Evolutionary conservation across 2,888 invertebrate genomes (phyloP), one percentile per base, ranked within the genome.

Genomic region (Drosophila leonis): DNA sequence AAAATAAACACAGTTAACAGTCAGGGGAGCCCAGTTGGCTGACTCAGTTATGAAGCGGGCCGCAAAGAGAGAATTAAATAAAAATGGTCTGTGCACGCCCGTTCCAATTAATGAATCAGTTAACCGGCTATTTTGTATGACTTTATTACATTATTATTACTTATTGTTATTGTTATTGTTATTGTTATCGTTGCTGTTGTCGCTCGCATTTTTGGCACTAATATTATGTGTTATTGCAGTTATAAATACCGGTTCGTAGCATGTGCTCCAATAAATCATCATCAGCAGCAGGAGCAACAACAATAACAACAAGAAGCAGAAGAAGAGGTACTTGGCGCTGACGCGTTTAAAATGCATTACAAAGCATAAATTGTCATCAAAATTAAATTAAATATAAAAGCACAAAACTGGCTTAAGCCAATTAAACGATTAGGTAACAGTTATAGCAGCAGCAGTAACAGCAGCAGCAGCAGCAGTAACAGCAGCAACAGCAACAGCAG

Each of bases 371-470:
- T 80, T 89, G 90, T 82, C 88, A 90, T 89, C 75, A 89, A 81
- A 89, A 79, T 83, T 75, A 79, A 88, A 80, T 77, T 83, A 86
- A 80, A 84, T 75, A 84, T 74, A 79, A 72, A 75, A 72, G 71
- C 71, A 57, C 69, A 60, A 69, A 81, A 78, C 72, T 65, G 76
- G 73, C 85, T 87, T 88, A 88, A 89, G 85, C 90, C 90, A 90
- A 89, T 90, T 90, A 90, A 90, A 90, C 80, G 89, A 89, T 89
- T 90, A 89, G 87, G 91, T 90, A 89, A 89, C 90, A 89, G 82
- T 82, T 84, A 88, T 72, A 82, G 68, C 76, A 76, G 65, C 63
- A 62, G 42, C 51, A 59, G 9, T 35, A 35, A 13, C 51, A 46
- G 48, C 62, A 79, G 59, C 65, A 80, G 60, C 56, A 78, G 20